phyloP scores from a whole-genome alignment of 2,797 vertebrate species.

The Adelosebastes latens region DNA sequence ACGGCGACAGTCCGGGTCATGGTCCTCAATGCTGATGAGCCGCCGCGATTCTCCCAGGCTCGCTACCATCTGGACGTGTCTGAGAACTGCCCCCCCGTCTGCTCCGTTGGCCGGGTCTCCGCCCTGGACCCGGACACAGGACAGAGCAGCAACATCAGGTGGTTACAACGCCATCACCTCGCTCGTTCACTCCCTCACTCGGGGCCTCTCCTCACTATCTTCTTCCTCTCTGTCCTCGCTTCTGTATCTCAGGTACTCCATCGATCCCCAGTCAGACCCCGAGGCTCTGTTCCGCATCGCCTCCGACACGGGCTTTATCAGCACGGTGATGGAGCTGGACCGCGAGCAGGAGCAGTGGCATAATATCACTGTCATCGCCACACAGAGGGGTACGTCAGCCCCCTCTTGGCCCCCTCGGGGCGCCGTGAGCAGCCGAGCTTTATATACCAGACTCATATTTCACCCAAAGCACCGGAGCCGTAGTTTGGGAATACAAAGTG shows the following conservation, averaged over 20 bases:
- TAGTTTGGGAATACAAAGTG: slow-evolving; percentile 10
- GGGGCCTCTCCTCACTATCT: not conserved
- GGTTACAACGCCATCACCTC: not conserved
- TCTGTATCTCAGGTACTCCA: slow-evolving; percentile 85
- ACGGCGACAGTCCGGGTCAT: slow-evolving; percentile 86
- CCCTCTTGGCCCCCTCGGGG: slow-evolving; percentile 15
- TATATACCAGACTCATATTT: slow-evolving; percentile 34
- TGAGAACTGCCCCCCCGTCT: slow-evolving; percentile 87
- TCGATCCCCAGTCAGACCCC: slow-evolving; percentile 89
- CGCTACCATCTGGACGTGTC: slow-evolving; percentile 86
- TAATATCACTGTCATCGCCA: slow-evolving; percentile 90
- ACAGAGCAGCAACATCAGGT: slow-evolving; percentile 88
- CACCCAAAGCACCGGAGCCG: slow-evolving; percentile 18
- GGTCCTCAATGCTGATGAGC: slow-evolving; percentile 90
- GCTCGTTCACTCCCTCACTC: slow-evolving; percentile 4
- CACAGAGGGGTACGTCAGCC: slow-evolving; percentile 86
- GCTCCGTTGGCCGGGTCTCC: slow-evolving; percentile 84
- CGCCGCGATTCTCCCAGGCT: slow-evolving; percentile 86
- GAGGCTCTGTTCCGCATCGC: slow-evolving; percentile 89
- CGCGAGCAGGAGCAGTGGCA: slow-evolving; percentile 89
- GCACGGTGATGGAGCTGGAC: slow-evolving; percentile 87
- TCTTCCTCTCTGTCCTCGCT: not conserved
- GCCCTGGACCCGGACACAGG: slow-evolving; percentile 88
- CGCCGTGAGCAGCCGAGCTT: slow-evolving; percentile 1
- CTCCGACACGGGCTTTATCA: slow-evolving; percentile 88